Evolutionary conservation across 1,140 invertebrate species (phyloP), one percentile per base, ranked within the genome.

Genomic region (Formica selysi): DNA sequence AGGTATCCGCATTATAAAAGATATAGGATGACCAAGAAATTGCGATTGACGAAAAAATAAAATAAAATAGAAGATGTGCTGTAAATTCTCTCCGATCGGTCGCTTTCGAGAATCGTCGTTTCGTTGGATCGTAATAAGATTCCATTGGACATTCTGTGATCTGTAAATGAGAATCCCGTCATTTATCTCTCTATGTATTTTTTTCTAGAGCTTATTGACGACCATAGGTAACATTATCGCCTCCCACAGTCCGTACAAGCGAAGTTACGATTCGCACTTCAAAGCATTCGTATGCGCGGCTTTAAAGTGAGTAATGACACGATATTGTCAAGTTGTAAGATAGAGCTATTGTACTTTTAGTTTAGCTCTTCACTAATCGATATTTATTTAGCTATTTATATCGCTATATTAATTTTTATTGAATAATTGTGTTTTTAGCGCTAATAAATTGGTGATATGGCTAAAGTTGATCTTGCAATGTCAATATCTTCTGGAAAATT

Each of bases 271-370:
- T 95, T 98, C 99, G 5, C 98, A 99, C 95, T 99, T 99, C 93
- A 99, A 99, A 95, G 99, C 99, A 26, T 99, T 99, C 94, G 96
- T 99, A 67, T 99, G 98, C 95, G 97, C 98, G 71, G 99, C 98
- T 67, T 95, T 99, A 29, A 99, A 99, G 98, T 98, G 95, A 97
- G 97, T 96, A 71, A 86, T 54, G 51, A 22, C 80, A 19, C 0
- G 3, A 19, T 8, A 41, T 29, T 44, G 19, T 38, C 5, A 62
- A 54, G 13, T 51, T 57, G 16, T 29, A 22, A 41, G 59, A 32
- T 26, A 54, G 36, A 48, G 13, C 13, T 48, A 13, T 16, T 0
- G 13, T 10, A 11, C 13, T 48, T 76, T 51, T 57, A 83, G 54
- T 36, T 26, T 36, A 73, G n/a, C 57, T 80, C 8, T 71, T 51